Evolutionary conservation across 30 jellyfish, hydroid and myxozoan genomes (phyloP), one percentile per base, ranked within the genome.

Genomic region (Aurelia aurita complex sp. Pacific): DNA sequence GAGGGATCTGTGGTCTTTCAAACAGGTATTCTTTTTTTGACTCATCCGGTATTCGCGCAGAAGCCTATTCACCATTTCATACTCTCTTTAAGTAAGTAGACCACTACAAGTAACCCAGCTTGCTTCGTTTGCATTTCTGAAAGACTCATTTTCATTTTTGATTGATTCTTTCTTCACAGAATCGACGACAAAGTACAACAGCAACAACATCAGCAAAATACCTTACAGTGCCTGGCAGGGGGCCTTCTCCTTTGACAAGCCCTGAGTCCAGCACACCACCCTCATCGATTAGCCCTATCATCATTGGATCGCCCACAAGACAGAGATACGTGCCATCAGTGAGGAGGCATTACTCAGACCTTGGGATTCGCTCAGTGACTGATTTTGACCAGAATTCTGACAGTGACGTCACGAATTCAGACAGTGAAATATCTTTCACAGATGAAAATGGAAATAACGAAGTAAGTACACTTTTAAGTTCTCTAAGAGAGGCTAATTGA

Each of bases 171-270:
- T 2, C 14, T 19, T 53, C 12, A 17, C 36, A 77, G 87, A 70
- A 38, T 8, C 73, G 87, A 61, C 50, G 87, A 36, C 38, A 67
- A 0, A 77, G 87, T 61, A 69, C 77, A 29, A 43, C 52, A 13
- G 68, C 61, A 61, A 51, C 64, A 23, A 59, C 87, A 59, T 46
- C 73, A 12, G 36, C 77, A 59, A 77, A 61, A 46, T 63, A 59
- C 29, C 77, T 77, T 2, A 17, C 87, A n/a, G 87, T 77, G 15
- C 87, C 87, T 29, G 77, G 63, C 13, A 77, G 87, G 50, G 57
- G 51, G 13, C 87, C 87, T 29, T 77, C 87, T n/a, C 87, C 87
- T 16, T 67, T 77, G 46, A 59, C 87, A n/a, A 46, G 75, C 19
- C 87, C 87, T 6, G 77, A 77, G 15, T 77, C 87, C 70, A 61